phyloP scores from a whole-genome alignment of 2,113 vertebrate species.

The Malurus cyaneus region DNA sequence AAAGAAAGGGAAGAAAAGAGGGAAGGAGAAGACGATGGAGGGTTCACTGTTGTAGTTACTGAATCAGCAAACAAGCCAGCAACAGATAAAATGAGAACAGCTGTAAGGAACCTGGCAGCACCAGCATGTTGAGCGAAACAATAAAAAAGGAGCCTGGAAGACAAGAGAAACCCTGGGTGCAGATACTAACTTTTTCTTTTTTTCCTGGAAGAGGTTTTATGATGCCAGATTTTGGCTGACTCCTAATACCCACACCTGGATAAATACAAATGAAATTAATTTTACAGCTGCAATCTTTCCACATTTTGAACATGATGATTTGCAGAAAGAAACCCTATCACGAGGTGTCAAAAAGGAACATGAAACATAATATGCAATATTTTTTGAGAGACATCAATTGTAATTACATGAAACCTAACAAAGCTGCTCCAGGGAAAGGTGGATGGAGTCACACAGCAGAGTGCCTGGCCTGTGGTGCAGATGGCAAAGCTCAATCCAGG shows the following conservation, averaged over 20 bases:
- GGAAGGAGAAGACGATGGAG: background rate
- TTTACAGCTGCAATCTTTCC: slow-evolving; percentile 60
- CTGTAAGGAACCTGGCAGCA: background rate
- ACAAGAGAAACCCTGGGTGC: background rate
- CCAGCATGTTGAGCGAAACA: slow-evolving; percentile 9
- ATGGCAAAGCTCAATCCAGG: background rate
- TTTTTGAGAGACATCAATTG: slow-evolving; percentile 50
- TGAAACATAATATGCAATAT: slow-evolving; percentile 48
- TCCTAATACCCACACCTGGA: slow-evolving; percentile 40
- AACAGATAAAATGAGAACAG: slow-evolving; percentile 34
- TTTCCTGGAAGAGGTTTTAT: slow-evolving; percentile 22
- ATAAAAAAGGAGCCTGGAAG: background rate
- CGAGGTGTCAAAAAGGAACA: slow-evolving; percentile 35
- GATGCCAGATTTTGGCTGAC: slow-evolving; percentile 16
- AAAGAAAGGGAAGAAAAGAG: background rate
- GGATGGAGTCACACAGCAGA: background rate
- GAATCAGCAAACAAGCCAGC: slow-evolving; percentile 7
- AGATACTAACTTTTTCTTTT: background rate
- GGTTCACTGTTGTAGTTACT: background rate
- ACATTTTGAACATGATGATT: slow-evolving; percentile 60
- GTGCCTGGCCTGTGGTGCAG: fast-evolving
- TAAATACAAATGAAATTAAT: slow-evolving; percentile 70
- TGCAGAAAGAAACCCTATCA: slow-evolving; percentile 51
- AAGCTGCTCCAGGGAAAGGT: slow-evolving; percentile 4
- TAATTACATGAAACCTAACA: slow-evolving; percentile 24